Percentiles rank a stretch among this genome's conserved stretches.
Conservation (phyloP, 2,113 vertebrate species). For the Centropus unirufus region DNA sequence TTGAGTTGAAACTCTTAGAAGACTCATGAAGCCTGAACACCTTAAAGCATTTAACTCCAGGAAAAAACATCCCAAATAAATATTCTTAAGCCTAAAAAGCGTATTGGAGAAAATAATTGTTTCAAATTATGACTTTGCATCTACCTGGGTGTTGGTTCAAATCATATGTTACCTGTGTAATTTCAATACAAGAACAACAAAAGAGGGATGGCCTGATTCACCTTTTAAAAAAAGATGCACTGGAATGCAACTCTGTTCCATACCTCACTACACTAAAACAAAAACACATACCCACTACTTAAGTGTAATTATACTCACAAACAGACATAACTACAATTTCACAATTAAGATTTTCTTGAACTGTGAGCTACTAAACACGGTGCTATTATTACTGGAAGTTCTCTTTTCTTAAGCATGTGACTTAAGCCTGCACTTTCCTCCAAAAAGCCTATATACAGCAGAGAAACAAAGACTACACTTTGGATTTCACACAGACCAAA, state of each 20-base stretch:
- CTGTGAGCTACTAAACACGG: neutral
- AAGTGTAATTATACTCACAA: conserved; percentile 1
- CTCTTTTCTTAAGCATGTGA: neutral
- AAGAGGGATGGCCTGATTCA: conserved; percentile 29
- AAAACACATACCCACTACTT: neutral
- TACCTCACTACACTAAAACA: neutral
- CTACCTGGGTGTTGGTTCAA: neutral
- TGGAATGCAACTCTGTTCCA: neutral
- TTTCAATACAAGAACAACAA: neutral
- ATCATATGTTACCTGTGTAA: accelerated
- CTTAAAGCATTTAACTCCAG: neutral
- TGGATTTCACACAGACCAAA: conserved; percentile 12
- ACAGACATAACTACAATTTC: neutral
- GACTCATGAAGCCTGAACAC: neutral
- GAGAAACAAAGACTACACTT: neutral
- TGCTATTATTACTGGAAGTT: neutral
- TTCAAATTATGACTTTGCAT: neutral
- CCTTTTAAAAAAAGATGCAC: neutral
- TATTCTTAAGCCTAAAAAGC: neutral
- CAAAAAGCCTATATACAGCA: neutral
- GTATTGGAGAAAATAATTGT: neutral
- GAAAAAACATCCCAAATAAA: neutral
- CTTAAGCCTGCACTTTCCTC: neutral
- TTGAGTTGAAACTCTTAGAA: neutral
- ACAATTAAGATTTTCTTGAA: neutral